A percentile compares a stretch with the other conserved stretches of the same genome.
phyloP scores from a whole-genome alignment of 2,888 invertebrate species.

The Latrodectus hesperus region DNA sequence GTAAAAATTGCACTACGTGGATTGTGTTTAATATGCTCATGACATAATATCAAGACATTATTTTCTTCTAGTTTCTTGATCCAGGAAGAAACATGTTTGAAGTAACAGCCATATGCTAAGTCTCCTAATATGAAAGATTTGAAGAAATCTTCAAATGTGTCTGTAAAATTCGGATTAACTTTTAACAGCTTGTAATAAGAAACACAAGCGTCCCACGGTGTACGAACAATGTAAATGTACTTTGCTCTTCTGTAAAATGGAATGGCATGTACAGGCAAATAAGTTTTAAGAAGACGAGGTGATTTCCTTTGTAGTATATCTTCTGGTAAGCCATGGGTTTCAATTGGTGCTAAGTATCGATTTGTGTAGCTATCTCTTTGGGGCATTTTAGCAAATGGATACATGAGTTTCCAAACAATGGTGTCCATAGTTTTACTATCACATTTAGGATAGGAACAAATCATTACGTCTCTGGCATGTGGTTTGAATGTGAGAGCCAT shows the following conservation, averaged over 20 bases:
- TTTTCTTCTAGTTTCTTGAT: conserved; percentile 5
- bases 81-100: conserved; percentile 36
- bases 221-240: conserved; percentile 48
- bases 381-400: conserved; percentile 2
- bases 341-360: conserved; percentile 32
- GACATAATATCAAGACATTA: conserved; percentile 28
- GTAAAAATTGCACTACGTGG: conserved; percentile 35
- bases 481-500: conserved; percentile 8
- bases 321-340: conserved; percentile 13
- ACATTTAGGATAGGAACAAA: conserved; percentile 52
- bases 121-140: conserved; percentile 23
- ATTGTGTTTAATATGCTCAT: conserved; percentile 44
- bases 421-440: conserved; percentile 30
- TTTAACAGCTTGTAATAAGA: conserved; percentile 27
- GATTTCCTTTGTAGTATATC: neutral
- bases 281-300: conserved; percentile 45
- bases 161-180: neutral
- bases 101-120: conserved; percentile 25
- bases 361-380: conserved; percentile 1
- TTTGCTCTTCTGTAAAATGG: conserved; percentile 35
- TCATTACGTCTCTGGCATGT: conserved; percentile 22
- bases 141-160: conserved; percentile 37
- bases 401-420: conserved; percentile 43
- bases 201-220: conserved; percentile 35
- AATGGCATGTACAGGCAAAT: conserved; percentile 24